Evolutionary conservation across 2,797 vertebrate species (phyloP), one percentile per base, ranked within the genome.

Genomic region (Crocodylus rhombifer): DNA sequence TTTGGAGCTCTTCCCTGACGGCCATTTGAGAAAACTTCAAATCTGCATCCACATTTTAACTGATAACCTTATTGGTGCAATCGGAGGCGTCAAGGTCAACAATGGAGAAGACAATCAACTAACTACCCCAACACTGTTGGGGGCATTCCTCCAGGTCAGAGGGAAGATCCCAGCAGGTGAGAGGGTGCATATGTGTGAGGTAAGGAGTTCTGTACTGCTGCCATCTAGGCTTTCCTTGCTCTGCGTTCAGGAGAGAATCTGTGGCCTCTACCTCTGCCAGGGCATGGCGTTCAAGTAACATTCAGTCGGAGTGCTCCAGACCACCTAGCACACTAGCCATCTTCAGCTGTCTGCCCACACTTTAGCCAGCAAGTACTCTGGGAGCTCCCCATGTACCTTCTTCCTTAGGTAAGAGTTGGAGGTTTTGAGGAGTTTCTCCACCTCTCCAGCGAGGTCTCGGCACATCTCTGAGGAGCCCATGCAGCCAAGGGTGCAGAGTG

Each of bases 381-480:
- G 75, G 62, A 87, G 57, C 88, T 93, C 36, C 71, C 71, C 88
- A 94, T 75, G 77, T 98, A 99, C 99, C 98, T 99, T 99, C 99
- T 99, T 99, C 96, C 99, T 99, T 97, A 99, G 98, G 95, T 99
- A 99, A 87, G 99, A 99, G 97, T 99, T 99, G 79, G 99, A 99
- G n/a, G 99, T 99, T 98, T 99, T 99, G 91, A 99, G 98, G 92
- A 99, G 99, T 97, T 99, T 99, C 97, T 99, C 99, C 90, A 99
- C 99, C 90, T 99, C 99, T 91, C 99, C 99, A 84, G 99, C 99
- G 92, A 99, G 98, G 95, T 99, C 99, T 96, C 99, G 99, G 96
- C 99, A 99, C 99, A 99, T 99, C 98, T 99, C 99, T 82, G 99
- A 99, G 20, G 99, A 99, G 84, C 99, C 99, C 99, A 99, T 99